Percentiles rank a stretch among this genome's conserved stretches.
Evolutionary conservation across 2,113 vertebrate species (phyloP).

Genomic region (Varanus komodoensis): DNA sequence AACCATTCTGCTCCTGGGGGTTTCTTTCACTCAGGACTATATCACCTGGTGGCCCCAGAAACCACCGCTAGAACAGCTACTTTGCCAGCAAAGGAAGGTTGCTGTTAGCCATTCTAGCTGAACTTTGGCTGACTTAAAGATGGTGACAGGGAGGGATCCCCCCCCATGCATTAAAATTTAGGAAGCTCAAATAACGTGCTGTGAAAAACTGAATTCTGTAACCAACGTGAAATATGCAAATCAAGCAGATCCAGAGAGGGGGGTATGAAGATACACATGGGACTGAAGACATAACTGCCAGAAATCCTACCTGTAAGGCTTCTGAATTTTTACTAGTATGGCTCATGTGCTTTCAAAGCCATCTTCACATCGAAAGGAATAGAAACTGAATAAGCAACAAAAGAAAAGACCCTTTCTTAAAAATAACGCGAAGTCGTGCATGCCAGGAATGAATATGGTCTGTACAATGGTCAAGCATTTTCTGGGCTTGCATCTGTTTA

Average conservation of each 20-base stretch:
- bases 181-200: too few species aligned
- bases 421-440: background rate
- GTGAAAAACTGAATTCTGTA: background rate
- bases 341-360: background rate
- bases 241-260: background rate
- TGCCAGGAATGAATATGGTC: background rate
- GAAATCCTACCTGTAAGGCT: background rate
- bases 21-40: background rate
- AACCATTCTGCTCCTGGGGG: background rate
- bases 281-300: background rate
- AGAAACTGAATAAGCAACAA: background rate
- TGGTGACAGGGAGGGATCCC: background rate
- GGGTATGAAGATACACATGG: too few species aligned
- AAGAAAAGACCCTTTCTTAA: background rate
- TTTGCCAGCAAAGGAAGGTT: background rate
- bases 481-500: background rate
- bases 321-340: background rate
- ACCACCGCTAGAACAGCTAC: background rate
- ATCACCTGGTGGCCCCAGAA: background rate
- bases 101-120: background rate
- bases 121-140: background rate
- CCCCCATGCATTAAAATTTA: background rate
- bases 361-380: too few species aligned
- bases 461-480: background rate
- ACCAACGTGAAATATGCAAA: background rate